Evolutionary conservation across 2,888 invertebrate species (phyloP).

Genomic region (Zygothrica quintamaculata): DNA sequence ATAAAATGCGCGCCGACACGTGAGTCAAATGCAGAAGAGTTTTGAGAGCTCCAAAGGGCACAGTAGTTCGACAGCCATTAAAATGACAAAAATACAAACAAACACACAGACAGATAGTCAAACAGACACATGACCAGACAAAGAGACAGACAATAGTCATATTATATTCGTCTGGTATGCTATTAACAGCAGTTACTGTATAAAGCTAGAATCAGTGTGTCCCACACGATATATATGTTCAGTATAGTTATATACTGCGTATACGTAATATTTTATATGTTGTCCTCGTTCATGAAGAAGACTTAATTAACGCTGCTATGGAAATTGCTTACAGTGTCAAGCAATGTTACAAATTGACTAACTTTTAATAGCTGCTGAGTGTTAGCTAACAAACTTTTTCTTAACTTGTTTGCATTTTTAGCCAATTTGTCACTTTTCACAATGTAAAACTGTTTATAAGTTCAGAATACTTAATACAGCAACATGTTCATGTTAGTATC

Average conservation of each 20-base stretch:
- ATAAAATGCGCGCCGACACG: conserved; percentile 67
- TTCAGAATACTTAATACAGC: too few relatives aligned
- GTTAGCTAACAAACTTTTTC: conserved; percentile 18
- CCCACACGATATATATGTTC: conserved; percentile 14
- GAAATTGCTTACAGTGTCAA: conserved; percentile 12
- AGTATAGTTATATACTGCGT: conserved; percentile 13
- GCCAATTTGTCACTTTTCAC: conserved; percentile 14
- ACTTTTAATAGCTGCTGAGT: conserved; percentile 25
- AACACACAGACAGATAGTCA: conserved; percentile 3
- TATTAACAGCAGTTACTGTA: conserved; percentile 19
- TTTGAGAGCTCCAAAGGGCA: conserved; percentile 49
- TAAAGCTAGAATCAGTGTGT: conserved; percentile 13
- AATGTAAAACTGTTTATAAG: too few relatives aligned
- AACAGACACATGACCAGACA: neutral
- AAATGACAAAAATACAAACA: conserved; percentile 41
- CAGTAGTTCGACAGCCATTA: conserved; percentile 49
- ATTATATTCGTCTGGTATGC: conserved; percentile 18
- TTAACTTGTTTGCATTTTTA: conserved; percentile 21
- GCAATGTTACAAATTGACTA: neutral
- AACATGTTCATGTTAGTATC: too few relatives aligned
- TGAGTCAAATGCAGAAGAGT: conserved; percentile 76
- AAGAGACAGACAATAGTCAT: conserved; percentile 4
- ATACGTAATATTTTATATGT: conserved; percentile 18
- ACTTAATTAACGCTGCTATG: neutral
- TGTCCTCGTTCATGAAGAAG: neutral